These are phyloP conservation scores for Pachliopta kotzebuea DNA, from an alignment of 2,888 invertebrate genomes.

Conservation along the genomic window DNA sequence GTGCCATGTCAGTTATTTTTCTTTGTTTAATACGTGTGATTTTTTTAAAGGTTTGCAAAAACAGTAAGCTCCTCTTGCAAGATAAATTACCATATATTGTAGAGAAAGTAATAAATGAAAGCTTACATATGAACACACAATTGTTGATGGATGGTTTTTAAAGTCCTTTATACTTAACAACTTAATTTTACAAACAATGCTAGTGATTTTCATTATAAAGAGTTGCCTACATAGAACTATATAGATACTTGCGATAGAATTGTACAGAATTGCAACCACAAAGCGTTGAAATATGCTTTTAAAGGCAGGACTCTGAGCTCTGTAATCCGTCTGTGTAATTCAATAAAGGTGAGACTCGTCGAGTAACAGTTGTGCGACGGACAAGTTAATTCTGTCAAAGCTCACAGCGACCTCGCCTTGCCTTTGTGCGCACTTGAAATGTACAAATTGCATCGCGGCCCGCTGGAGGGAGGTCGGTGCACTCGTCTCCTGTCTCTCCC, in stretches of 20 bases:
- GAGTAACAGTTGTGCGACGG: conserved; percentile 60
- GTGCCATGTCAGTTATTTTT: neutral
- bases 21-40: neutral
- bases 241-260: conserved; percentile 16
- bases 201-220: conserved; percentile 10
- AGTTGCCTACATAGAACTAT: conserved; percentile 12
- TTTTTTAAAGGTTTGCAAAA: neutral
- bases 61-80: neutral
- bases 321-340: conserved; percentile 50
- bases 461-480: conserved; percentile 68
- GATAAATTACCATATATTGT: neutral
- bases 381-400: conserved; percentile 81
- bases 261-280: conserved; percentile 25
- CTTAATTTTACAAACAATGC: conserved; percentile 12
- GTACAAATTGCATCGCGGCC: conserved; percentile 78
- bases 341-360: conserved; percentile 66
- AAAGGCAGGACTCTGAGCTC: conserved; percentile 42
- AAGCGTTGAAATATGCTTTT: conserved; percentile 39
- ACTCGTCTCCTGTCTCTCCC: conserved; percentile 63
- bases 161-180: conserved; percentile 7
- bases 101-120: neutral
- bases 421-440: conserved; percentile 80
- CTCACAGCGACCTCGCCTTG: conserved; percentile 73
- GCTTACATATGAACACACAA: neutral
- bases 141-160: no score